phyloP scores from a whole-genome alignment of 2,113 vertebrate genomes.

The Chaenocephalus aceratus region DNA sequence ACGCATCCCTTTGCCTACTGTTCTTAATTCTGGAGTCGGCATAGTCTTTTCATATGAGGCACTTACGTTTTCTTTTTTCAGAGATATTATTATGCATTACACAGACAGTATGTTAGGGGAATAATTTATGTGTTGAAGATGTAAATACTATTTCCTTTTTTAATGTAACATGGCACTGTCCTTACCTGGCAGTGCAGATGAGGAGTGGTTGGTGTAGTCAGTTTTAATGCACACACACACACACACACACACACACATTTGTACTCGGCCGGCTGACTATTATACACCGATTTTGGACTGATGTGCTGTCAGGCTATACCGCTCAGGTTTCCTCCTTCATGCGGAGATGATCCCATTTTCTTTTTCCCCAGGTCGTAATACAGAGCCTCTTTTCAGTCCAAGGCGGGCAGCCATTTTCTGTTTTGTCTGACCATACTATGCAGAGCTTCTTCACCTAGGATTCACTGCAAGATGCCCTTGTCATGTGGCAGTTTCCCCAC shows the following conservation, averaged over 20 bases:
- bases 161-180: conserved; percentile 66
- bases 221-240: conserved; percentile 67
- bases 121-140: conserved; percentile 82
- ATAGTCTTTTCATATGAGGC: conserved; percentile 57
- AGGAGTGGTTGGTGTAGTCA: conserved; percentile 64
- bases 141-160: conserved; percentile 75
- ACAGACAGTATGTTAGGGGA: conserved; percentile 72
- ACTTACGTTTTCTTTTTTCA: conserved; percentile 41
- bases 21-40: conserved; percentile 48
- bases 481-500: conserved; percentile 45
- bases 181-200: conserved; percentile 53
- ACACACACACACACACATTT: conserved; percentile 39
- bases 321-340: conserved; percentile 71
- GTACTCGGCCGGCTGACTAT: conserved; percentile 61
- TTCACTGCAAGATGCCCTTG: conserved; percentile 39
- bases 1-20: conserved; percentile 21
- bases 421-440: conserved; percentile 70
- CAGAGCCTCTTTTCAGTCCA: conserved; percentile 44
- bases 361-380: conserved; percentile 24
- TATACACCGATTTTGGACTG: conserved; percentile 58
- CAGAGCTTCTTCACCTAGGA: conserved; percentile 57
- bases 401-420: conserved; percentile 35
- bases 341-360: conserved; percentile 8
- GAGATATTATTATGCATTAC: conserved; percentile 74
- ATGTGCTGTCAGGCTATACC: conserved; percentile 60